These are phyloP conservation scores for Redunca redunca DNA, from an alignment of 2,113 vertebrate species.

Conservation along the genomic window DNA sequence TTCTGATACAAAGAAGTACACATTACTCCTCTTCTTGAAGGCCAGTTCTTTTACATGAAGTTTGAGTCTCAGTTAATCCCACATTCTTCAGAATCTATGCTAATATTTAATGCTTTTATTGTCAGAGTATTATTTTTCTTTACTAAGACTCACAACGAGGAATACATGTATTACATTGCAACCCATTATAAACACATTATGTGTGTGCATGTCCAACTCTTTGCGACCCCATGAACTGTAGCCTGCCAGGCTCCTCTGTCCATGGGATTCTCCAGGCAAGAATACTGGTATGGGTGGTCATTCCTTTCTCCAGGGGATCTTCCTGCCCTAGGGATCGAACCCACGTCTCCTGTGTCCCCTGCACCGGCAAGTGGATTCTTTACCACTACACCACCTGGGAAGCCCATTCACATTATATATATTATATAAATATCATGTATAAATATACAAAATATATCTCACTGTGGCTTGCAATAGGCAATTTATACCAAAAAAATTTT, in stretches of 20 bases:
- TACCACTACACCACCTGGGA: neutral
- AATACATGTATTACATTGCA: neutral
- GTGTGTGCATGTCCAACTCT: neutral
- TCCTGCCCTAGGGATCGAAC: neutral
- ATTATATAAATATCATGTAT: neutral
- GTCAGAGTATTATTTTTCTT: neutral
- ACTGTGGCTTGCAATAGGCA: neutral
- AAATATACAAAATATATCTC: neutral
- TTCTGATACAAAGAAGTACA: neutral
- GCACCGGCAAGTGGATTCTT: rapidly evolving
- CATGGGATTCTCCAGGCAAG: neutral
- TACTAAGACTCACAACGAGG: neutral
- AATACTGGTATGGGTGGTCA: neutral
- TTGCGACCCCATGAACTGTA: neutral
- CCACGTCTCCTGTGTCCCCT: neutral
- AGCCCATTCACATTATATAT: neutral
- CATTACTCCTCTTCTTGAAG: neutral
- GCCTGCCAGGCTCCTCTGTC: neutral
- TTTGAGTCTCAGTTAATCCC: neutral
- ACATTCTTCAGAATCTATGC: neutral
- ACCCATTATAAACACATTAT: neutral
- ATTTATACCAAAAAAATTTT: neutral
- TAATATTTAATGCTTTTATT: neutral
- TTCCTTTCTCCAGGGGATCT: neutral
- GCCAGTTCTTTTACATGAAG: neutral